Base-by-base conservation (phyloP, 2,113 vertebrate species). In the Hemiprocne comata region DNA sequence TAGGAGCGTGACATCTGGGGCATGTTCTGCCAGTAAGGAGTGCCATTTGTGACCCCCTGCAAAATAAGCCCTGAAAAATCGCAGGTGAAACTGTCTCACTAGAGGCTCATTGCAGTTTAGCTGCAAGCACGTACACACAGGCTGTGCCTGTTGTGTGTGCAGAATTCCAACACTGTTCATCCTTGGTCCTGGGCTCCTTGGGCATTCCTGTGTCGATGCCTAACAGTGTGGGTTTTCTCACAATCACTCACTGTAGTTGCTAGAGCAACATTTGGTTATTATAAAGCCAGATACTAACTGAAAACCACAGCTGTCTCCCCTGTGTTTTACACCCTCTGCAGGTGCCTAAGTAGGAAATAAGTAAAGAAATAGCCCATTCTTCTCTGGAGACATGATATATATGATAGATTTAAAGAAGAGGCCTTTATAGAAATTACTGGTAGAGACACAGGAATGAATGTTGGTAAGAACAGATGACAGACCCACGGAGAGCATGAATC, bases 61-160 rank as follows among this genome's bases (percentile, higher is more conserved):
- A 80, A 91, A 83, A 48, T 38, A 60, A 67, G 26, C 31, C 9
- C 9, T 64, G 72, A 40, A 64, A 93, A 67, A 71, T 74, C 25
- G 48, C 11, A 13, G 10, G 3, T 57, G n/a, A 38, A 73, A 23
- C 16, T 5, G 8, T 9, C 58, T 88, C 17, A 54, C 4, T 70
- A 73, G 74, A 70, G 55, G 21, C 55, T 74, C 11, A 3, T 77
- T 60, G 17, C n/a, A 40, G 51, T 51, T 38, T 42, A 33, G 31
- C 42, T 28, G 14, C 25, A 10, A 57, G 55, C 31, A 29, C 46
- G 33, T 34, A 40, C 18, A 9, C 24, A 13, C 42, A 53, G 75
- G 12, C n/a, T 69, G 42, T 6, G 14, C 2, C 4, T 1, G 3
- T n/a, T 74, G 60, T 1, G 0, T 13, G 2, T 70, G 62, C 64